Percentiles rank a stretch among this genome's conserved stretches.
These are phyloP conservation scores for Gallinago undulata DNA, from an alignment of 2,113 vertebrate species.

Conservation along the genomic window DNA sequence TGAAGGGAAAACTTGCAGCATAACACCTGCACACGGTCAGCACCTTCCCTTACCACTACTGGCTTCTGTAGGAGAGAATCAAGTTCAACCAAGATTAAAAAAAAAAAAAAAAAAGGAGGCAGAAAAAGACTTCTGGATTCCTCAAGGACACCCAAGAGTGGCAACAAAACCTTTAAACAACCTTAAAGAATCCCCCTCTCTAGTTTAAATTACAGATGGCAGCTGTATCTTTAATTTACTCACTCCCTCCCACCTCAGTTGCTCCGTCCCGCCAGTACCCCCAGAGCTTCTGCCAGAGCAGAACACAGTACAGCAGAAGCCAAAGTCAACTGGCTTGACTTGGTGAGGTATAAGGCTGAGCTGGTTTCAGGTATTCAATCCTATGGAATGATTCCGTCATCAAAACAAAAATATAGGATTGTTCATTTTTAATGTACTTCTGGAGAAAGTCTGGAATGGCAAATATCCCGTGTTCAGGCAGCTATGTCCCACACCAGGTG, in stretches of 20 bases:
- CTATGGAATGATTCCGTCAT: background rate
- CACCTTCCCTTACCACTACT: background rate
- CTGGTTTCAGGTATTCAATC: background rate
- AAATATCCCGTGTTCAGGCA: background rate
- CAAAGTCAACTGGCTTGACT: background rate
- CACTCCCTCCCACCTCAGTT: background rate
- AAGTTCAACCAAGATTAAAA: background rate
- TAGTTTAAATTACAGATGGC: background rate
- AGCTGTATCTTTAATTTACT: background rate
- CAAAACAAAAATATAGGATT: background rate
- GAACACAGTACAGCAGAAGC: background rate
- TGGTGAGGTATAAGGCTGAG: background rate
- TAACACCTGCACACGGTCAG: background rate
- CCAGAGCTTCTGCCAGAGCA: background rate
- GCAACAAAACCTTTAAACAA: background rate
- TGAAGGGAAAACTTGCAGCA: background rate
- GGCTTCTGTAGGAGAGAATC: background rate
- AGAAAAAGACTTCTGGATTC: background rate
- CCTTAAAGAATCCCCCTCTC: background rate
- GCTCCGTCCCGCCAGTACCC: accelerated
- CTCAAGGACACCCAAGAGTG: background rate
- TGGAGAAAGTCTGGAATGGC: background rate
- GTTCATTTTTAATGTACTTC: background rate
- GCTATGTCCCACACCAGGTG: background rate
- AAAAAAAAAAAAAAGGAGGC: background rate